Evolutionary conservation across 2,888 invertebrate genomes (phyloP), one percentile per base, ranked within the genome.

Genomic region (Pantelozetes paolii): DNA sequence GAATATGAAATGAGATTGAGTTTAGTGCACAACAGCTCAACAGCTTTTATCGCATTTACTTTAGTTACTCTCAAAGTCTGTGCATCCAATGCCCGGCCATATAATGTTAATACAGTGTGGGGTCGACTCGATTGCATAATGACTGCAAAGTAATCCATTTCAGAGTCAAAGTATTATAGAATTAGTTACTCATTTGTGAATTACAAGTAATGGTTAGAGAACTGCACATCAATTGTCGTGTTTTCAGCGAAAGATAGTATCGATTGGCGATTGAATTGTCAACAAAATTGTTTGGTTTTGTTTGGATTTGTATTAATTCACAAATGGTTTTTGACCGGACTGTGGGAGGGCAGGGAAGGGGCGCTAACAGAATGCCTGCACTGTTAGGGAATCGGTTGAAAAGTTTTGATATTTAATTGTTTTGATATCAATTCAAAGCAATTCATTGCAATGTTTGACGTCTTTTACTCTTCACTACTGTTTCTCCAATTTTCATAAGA

Each of bases 41-140:
- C 67, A 67, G 67, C 42, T 67, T 40, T 67, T 42, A 67, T 42
- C 67, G 59, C 59, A n/a, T 36, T 11, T 30, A 67, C 40, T 67
- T 67, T 40, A 67, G 23, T 32, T 36, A 13, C 40, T 32, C 59
- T 54, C 23, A 54, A 54, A 54, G 23, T 54, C 18, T 59, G 18
- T 59, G 18, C 30, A 67, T 67, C 67, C 30, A 8, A 67, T 18
- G 23, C 67, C 40, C 15, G 42, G 36, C 36, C 62, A 62, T 62
- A 36, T 36, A 62, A 62, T 62, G 62, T 26, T 62, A 62, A 62
- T 62, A 62, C 18, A 28, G 62, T 62, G 20, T 62, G 32, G 54
- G 62, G 32, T 62, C 62, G n/a, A n/a, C n/a, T n/a, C n/a, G 26
- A 62, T 62, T 62, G 62, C 18, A 36, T 62, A 62, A 62, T 36